phyloP scores from a whole-genome alignment of 1,140 invertebrate species.

The Heterodera schachtii region DNA sequence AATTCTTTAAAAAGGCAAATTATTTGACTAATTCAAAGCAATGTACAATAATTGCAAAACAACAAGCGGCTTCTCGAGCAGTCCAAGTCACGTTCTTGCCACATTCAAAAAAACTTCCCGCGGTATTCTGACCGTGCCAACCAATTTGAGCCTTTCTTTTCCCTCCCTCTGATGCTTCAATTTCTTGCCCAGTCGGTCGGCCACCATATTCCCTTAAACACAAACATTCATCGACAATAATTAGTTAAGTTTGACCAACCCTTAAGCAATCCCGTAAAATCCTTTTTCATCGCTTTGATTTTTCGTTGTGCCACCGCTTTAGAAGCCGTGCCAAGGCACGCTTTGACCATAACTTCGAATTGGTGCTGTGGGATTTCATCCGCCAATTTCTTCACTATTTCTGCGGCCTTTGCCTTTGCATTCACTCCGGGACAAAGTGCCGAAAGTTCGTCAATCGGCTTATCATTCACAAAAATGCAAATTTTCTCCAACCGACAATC shows the following conservation, averaged over 20 bases:
- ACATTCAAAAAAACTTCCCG: slow-evolving; percentile 91
- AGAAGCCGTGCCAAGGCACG: slow-evolving; percentile 72
- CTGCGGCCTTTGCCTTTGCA: slow-evolving; percentile 74
- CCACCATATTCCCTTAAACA: slow-evolving; percentile 72
- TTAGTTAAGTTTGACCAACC: slow-evolving; percentile 19
- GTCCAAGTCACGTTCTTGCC: slow-evolving; percentile 70
- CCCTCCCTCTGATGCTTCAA: slow-evolving; percentile 85
- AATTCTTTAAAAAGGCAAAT: too few relatives aligned
- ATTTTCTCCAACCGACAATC: slow-evolving; percentile 70
- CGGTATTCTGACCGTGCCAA: slow-evolving; percentile 86
- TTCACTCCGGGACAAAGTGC: slow-evolving; percentile 78
- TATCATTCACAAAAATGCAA: slow-evolving; percentile 80
- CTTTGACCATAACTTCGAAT: slow-evolving; percentile 84
- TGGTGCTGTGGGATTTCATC: slow-evolving; percentile 82
- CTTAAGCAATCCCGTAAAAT: slow-evolving; percentile 70
- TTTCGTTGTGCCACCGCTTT: slow-evolving; percentile 85
- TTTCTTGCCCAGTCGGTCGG: slow-evolving; percentile 84
- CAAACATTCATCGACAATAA: slow-evolving; percentile 70
- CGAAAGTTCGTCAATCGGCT: slow-evolving; percentile 82
- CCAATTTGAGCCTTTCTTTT: slow-evolving; percentile 85
- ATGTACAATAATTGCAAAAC: too few relatives aligned
- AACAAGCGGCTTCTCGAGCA: too few relatives aligned
- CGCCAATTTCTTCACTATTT: slow-evolving; percentile 78
- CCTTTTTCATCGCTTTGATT: slow-evolving; percentile 84
- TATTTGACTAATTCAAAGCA: too few relatives aligned